Evolutionary conservation across 2,888 invertebrate genomes (phyloP).

Genomic region (Chironomus tentans): DNA sequence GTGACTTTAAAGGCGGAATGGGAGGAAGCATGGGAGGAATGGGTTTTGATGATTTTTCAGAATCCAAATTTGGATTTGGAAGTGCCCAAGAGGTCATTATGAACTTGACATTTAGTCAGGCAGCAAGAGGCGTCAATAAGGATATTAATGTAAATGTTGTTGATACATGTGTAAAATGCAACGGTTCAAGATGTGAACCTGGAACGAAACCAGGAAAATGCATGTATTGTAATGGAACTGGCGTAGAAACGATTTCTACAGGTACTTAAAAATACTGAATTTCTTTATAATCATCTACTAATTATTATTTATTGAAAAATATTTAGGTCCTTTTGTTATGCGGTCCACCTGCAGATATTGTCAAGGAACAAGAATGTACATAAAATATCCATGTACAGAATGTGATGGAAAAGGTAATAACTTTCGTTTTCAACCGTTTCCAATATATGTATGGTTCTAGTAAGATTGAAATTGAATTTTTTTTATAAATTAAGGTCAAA

Average conservation of each 20-base stretch:
- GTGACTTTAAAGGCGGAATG: conserved; percentile 50
- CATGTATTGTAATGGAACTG: conserved; percentile 90
- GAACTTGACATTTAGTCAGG: conserved; percentile 85
- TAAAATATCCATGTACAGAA: conserved; percentile 82
- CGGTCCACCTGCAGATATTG: conserved; percentile 89
- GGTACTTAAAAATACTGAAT: conserved; percentile 36
- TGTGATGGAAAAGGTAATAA: conserved; percentile 76
- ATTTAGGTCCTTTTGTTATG: conserved; percentile 81
- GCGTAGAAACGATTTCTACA: conserved; percentile 83
- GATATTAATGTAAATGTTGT: conserved; percentile 84
- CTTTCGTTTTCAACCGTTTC: too few species aligned
- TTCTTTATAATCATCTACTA: neutral
- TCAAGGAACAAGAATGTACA: conserved; percentile 74
- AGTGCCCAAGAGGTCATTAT: conserved; percentile 86
- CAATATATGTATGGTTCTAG: too few species aligned
- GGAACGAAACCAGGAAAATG: conserved; percentile 89
- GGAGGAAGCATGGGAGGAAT: conserved; percentile 47
- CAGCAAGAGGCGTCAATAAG: conserved; percentile 92
- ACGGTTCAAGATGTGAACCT: conserved; percentile 74
- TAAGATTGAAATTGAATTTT: too few species aligned
- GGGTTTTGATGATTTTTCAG: conserved; percentile 74
- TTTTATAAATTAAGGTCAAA: conserved; percentile 49
- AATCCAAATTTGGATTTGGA: conserved; percentile 83
- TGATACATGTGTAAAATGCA: conserved; percentile 85
- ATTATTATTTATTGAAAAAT: neutral